Percentiles rank a stretch among this genome's conserved stretches.
Evolutionary conservation across 2,797 vertebrate species (phyloP).

Genomic region (Pogonophryne albipinna): DNA sequence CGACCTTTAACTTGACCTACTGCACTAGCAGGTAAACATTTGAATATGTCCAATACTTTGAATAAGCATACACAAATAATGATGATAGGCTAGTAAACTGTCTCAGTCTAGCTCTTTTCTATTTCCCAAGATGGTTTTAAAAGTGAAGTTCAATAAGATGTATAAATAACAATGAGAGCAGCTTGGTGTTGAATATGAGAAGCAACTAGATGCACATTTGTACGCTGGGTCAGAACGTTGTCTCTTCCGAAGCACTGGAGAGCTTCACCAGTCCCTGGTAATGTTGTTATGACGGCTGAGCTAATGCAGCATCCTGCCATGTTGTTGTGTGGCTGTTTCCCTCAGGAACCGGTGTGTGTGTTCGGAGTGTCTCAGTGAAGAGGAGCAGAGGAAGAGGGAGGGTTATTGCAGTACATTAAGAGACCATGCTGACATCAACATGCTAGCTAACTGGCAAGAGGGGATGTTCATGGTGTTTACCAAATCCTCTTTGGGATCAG

Average conservation of each 20-base stretch:
- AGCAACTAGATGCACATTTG: neutral
- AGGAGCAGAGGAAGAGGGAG: constrained; percentile 16
- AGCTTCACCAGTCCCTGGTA: constrained; percentile 32
- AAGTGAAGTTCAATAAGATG: neutral
- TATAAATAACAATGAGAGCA: neutral
- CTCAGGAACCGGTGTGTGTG: constrained; percentile 36
- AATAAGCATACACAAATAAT: no score
- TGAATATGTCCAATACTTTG: no score
- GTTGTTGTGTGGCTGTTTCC: constrained; percentile 44
- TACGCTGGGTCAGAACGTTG: constrained; percentile 31
- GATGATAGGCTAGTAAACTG: no score
- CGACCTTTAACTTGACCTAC: no score
- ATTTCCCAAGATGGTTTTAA: neutral
- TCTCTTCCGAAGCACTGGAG: constrained; percentile 33
- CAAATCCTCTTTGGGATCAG: constrained; percentile 66
- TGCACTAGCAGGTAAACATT: no score
- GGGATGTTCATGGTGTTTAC: constrained; percentile 37
- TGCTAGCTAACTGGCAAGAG: constrained; percentile 64
- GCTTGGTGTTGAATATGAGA: neutral
- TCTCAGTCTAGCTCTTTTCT: no score
- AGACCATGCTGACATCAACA: constrained; percentile 74
- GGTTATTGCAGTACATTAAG: constrained; percentile 64
- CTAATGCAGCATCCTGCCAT: constrained; percentile 66
- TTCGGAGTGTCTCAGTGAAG: constrained; percentile 15
- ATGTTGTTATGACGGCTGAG: constrained; percentile 42